Evolutionary conservation across 2,797 vertebrate species (phyloP).

Genomic region (Rhabdomys pumilio): DNA sequence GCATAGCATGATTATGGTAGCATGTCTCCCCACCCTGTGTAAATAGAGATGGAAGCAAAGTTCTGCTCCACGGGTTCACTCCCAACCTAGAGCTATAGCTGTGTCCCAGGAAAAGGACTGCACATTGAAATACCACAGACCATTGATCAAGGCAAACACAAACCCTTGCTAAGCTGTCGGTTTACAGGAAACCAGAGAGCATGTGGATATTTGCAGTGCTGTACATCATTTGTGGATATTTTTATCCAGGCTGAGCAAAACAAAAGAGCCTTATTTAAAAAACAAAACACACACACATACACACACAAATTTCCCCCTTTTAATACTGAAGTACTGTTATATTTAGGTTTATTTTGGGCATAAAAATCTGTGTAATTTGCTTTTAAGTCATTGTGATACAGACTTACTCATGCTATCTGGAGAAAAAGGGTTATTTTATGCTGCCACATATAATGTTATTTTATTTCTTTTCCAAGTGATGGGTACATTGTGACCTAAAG

Average conservation of each 20-base stretch:
- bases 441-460: constrained; percentile 4
- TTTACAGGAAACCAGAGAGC: background rate
- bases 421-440: constrained; percentile 15
- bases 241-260: constrained; percentile 4
- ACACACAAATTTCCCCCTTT: background rate
- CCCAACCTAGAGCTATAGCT: background rate
- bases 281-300: background rate
- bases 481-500: constrained; percentile 4
- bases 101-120: background rate
- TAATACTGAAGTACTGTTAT: constrained; percentile 11
- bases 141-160: background rate
- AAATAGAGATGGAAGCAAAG: background rate
- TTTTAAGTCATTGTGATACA: constrained; percentile 40
- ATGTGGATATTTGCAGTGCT: background rate
- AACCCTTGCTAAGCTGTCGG: background rate
- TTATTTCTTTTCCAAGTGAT: constrained; percentile 28
- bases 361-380: background rate
- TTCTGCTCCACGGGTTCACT: background rate
- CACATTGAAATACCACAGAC: background rate
- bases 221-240: background rate
- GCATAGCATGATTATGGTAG: background rate
- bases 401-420: background rate
- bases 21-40: background rate
- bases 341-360: constrained; percentile 49
- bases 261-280: constrained; percentile 9